Base-by-base conservation (phyloP, 2,113 vertebrate species). In the Saguinus imperator region DNA sequence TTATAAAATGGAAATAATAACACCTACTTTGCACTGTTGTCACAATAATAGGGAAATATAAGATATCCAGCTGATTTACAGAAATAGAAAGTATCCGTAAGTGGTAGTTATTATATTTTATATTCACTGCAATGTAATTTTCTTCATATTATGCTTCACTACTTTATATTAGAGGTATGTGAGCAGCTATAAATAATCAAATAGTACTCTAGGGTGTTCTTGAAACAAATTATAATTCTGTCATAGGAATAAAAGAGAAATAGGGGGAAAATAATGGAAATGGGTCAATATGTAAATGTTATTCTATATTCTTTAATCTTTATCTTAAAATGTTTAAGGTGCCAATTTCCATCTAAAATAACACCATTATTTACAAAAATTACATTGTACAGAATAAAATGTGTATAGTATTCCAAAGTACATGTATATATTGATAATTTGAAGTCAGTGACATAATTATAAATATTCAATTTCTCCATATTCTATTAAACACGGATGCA, bases 41-140 rank as follows among this genome's bases (percentile, higher is more conserved):
- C 68, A 58, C 40, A 43, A 40, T 68, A 79, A 58, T 13, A 85
- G 73, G 37, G 66, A 55, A 70, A 83, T 29, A 75, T 21, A 80
- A 94, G 35, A 21, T n/a, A 5, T 72, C 27, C 52, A 70, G 37
- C 16, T 93, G 75, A 76, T 80, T 91, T 76, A 64, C 75, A 12
- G 50, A 96, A 97, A 94, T 4, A 82, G 12, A 87, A 98, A 90
- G 73, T 87, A 5, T 94, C 29, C 88, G 90, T 91, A 8, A 91
- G 82, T 73, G 84, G 32, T 14, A 4, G 75, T 96, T 40, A 68
- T 23, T 86, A 40, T 83, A 64, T 25, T 68, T 87, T 55, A 57
- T 64, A 89, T 79, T 79, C 48, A 79, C 11, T 37, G 45, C 82
- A 92, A 66, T 25, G 57, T 35, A 10, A 20, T 73, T 55, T 20